Percentiles rank a stretch among this genome's conserved stretches.
Evolutionary conservation across 2,888 invertebrate genomes (phyloP).

Genomic region (Fragum sueziense): DNA sequence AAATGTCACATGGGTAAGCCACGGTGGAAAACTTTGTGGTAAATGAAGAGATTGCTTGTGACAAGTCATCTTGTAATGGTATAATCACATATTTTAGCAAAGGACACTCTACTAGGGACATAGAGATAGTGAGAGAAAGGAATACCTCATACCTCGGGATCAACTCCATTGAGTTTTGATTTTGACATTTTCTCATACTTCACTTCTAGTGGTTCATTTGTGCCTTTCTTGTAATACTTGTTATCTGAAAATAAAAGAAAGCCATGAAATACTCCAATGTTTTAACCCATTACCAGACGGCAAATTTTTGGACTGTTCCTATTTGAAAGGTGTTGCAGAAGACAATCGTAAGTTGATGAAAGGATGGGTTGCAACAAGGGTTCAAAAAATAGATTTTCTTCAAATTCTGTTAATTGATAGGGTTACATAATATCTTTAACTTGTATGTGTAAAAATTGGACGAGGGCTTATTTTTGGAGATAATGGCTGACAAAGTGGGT

Average conservation of each 20-base stretch:
- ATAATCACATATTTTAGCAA: neutral
- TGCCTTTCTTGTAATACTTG: conserved; percentile 85
- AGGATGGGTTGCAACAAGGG: no score
- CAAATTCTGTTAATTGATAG: no score
- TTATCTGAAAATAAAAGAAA: conserved; percentile 66
- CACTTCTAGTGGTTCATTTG: conserved; percentile 87
- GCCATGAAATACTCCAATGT: neutral
- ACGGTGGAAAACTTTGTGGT: neutral
- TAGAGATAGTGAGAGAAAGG: neutral
- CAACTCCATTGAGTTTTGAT: conserved; percentile 98
- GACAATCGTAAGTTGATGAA: no score
- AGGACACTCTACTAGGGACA: neutral
- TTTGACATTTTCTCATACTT: conserved; percentile 99
- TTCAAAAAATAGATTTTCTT: no score
- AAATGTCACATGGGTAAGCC: no score
- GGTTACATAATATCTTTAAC: no score
- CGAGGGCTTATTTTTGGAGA: no score
- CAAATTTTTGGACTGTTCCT: no score
- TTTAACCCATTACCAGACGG: no score
- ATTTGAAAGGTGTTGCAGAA: no score
- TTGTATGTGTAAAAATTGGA: no score
- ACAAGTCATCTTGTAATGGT: neutral
- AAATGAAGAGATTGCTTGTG: conserved; percentile 3
- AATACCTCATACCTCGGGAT: conserved; percentile 86
- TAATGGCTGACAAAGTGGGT: no score